Percentiles rank a stretch among this genome's conserved stretches.
These are phyloP conservation scores for Cheilosia variabilis DNA, from an alignment of 2,888 invertebrate species.

Conservation along the genomic window DNA sequence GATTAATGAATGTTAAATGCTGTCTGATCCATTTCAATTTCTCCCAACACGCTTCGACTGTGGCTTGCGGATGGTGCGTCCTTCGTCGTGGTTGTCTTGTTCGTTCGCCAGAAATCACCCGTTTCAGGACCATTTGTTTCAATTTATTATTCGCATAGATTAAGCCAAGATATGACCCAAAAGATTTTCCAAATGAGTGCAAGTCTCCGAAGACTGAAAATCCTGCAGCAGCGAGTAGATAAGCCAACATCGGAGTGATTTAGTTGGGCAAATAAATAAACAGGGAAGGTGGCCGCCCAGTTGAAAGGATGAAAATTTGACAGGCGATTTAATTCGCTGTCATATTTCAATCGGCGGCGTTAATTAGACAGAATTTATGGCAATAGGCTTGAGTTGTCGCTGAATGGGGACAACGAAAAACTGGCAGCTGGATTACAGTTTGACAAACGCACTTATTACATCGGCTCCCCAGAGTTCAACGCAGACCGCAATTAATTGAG, in stretches of 20 bases:
- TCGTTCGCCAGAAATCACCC: conserved; percentile 43
- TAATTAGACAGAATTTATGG: conserved; percentile 52
- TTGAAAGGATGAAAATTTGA: conserved; percentile 44
- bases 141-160: conserved; percentile 69
- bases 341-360: conserved; percentile 37
- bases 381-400: neutral
- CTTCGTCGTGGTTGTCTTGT: conserved; percentile 7
- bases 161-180: conserved; percentile 54
- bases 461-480: neutral
- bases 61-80: neutral
- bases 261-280: neutral
- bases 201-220: conserved; percentile 10
- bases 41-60: neutral
- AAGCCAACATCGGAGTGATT: conserved; percentile 19
- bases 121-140: conserved; percentile 59
- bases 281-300: neutral
- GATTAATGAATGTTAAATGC: conserved; percentile 71
- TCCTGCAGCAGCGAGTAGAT: neutral
- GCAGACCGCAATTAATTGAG: conserved; percentile 40
- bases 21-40: conserved; percentile 66
- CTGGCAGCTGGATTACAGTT: neutral
- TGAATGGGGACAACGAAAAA: neutral
- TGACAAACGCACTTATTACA: conserved; percentile 2
- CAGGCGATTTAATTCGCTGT: conserved; percentile 22
- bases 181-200: conserved; percentile 50